Conservation (phyloP, 2,888 invertebrate species). For the Bombyx huttoni region DNA sequence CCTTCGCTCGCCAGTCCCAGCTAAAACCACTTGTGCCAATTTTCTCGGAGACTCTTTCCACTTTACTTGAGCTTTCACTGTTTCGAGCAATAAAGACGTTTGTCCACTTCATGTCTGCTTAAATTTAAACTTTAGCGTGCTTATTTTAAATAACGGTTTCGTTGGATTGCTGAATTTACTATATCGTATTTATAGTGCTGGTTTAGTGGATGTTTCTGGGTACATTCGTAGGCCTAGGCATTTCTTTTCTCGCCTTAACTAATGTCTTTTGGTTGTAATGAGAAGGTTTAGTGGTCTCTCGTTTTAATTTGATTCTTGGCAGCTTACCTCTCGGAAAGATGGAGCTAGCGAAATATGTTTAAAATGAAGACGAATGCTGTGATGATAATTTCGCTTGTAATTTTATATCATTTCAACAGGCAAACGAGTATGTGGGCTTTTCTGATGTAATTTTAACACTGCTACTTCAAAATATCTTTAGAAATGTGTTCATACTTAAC, state of each 20-base stretch:
- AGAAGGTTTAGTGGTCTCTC: conserved; percentile 52
- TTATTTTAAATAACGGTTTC: conserved; percentile 30
- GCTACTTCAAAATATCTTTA: no score
- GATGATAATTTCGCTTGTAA: no score
- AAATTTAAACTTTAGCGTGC: conserved; percentile 25
- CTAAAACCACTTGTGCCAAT: conserved; percentile 74
- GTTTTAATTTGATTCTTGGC: conserved; percentile 49
- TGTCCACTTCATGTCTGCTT: conserved; percentile 23
- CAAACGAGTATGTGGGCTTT: no score
- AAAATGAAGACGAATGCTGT: neutral
- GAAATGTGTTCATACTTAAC: no score
- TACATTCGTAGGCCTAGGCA: conserved; percentile 57
- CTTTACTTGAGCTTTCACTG: conserved; percentile 59
- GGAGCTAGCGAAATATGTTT: neutral
- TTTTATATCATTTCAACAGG: no score
- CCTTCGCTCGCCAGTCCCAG: conserved; percentile 40
- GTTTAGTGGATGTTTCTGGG: conserved; percentile 31
- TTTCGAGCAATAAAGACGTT: conserved; percentile 33
- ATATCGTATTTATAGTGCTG: conserved; percentile 15
- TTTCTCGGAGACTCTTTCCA: conserved; percentile 67
- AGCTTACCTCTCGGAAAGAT: conserved; percentile 8
- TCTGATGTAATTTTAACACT: no score
- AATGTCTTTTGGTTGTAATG: conserved; percentile 63
- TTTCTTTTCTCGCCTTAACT: conserved; percentile 57
- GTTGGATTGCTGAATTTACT: conserved; percentile 6